Base-by-base conservation (phyloP, 2,113 vertebrate genomes). In the Cottus gobio region DNA sequence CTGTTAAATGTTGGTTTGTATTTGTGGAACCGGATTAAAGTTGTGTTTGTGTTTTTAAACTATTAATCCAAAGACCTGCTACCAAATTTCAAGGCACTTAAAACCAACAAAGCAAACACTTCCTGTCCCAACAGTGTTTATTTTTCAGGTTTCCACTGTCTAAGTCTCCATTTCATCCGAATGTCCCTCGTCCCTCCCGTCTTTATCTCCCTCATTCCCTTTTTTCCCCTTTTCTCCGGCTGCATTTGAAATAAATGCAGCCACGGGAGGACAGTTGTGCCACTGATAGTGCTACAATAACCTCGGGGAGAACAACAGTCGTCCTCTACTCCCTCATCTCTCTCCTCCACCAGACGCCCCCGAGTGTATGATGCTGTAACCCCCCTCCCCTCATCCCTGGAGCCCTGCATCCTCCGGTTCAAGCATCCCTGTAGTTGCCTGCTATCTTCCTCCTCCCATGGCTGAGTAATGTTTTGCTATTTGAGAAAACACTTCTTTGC, bases 171-270 rank as follows among this genome's bases (percentile, higher is more conserved):
- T 71, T 24, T 64, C 24, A 65, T n/a, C 50, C 37, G 26, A 44
- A 42, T 30, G 24, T 71, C 34, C 44, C 31, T 46, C 15, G 34
- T 48, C 34, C 28, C 54, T 28, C 52, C 18, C 5, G 7, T 64
- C 72, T 65, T 60, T 24, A 57, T 76, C 54, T 50, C 64, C 30
- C 69, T 69, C 62, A 5, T 37, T 60, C 81, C 20, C n/a, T n/a
- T n/a, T 61, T 56, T 30, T 57, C 24, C 24, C 28, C 15, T 42
- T 77, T 81, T 66, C 30, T 78, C 85, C 83, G 90, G 42, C 36
- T 77, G 88, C 80, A 39, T 65, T 85, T 83, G 85, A 88, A 86
- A 88, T 85, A 83, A 52, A 88, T 86, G 77, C 80, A 67, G 75
- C 60, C 61, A 36, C 18, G 2, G 80, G 80, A 80, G 82, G 84